Evolutionary conservation across 2,888 invertebrate genomes (phyloP).

Genomic region (Eupithecia insigniata): DNA sequence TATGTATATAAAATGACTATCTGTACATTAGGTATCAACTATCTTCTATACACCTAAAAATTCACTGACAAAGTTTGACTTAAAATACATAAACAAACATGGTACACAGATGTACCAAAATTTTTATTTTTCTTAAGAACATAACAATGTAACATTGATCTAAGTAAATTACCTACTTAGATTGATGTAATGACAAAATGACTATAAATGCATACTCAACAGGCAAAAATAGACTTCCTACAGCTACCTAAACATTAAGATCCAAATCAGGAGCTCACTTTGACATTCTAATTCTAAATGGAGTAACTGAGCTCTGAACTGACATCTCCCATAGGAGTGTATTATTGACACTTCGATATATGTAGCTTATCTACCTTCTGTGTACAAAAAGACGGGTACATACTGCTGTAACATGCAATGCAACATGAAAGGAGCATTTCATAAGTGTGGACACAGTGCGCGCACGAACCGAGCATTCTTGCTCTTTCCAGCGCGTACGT

Average conservation of each 20-base stretch:
- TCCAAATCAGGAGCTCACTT: not conserved
- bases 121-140: not conserved
- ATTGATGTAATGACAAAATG: not conserved
- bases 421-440: too few species aligned
- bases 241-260: not conserved
- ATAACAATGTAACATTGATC: not conserved
- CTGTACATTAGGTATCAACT: not conserved
- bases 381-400: too few species aligned
- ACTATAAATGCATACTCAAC: constrained; percentile 12
- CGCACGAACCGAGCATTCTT: too few species aligned
- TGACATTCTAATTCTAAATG: too few species aligned
- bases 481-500: too few species aligned
- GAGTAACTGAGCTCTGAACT: too few species aligned
- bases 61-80: not conserved
- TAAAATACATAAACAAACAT: not conserved
- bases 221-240: not conserved
- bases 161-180: too few species aligned
- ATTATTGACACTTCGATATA: too few species aligned
- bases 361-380: not conserved
- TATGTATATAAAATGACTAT: not conserved
- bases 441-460: too few species aligned
- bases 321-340: too few species aligned
- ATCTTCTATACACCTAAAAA: not conserved
- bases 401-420: too few species aligned
- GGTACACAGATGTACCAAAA: not conserved